Evolutionary conservation across 1,140 invertebrate species (phyloP), one percentile per base, ranked within the genome.

Genomic region (Gryon sp.): DNA sequence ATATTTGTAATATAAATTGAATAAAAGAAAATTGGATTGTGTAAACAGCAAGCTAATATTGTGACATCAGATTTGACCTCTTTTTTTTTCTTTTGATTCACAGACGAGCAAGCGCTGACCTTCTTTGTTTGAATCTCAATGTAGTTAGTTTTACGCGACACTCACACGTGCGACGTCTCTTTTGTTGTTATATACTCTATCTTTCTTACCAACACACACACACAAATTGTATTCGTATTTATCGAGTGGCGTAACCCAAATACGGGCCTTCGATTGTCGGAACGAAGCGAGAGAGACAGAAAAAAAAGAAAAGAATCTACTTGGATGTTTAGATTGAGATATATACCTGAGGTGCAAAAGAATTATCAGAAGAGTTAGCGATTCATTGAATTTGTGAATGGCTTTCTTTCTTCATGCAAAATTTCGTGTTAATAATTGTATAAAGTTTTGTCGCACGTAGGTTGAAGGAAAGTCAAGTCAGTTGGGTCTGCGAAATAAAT

Each of bases 401-500:
- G 22, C 3, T 24, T 24, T 24, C 22, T 4, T 24, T 5, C 5
- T 9, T 34, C n/a, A 11, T n/a, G 9, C 32, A n/a, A 28, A 28
- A 9, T 32, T 43, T 66, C 18, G 24, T 53, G 24, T 57, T 12
- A 24, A 19, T 11, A 15, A 40, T 28, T 22, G 34, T 9, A 7
- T 15, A 45, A 15, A 40, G 36, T 55, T 26, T 26, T 28, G 5
- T 19, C 6, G 41, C 53, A 46, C 40, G 68, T 62, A 62, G 52
- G 48, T 46, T 22, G 69, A 57, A 65, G 22, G 60, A 63, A 65
- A 73, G 69, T 28, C 24, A n/a, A n/a, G n/a, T n/a, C n/a, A n/a
- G 57, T 65, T 73, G n/a, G n/a, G 73, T 76, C 65, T 69, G 48
- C 28, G 52, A 59, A 62, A 78, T 78, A 68, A 78, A 78, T 78